Evolutionary conservation across 2,113 vertebrate species (phyloP), one percentile per base, ranked within the genome.

Genomic region (Peromyscus maniculatus): DNA sequence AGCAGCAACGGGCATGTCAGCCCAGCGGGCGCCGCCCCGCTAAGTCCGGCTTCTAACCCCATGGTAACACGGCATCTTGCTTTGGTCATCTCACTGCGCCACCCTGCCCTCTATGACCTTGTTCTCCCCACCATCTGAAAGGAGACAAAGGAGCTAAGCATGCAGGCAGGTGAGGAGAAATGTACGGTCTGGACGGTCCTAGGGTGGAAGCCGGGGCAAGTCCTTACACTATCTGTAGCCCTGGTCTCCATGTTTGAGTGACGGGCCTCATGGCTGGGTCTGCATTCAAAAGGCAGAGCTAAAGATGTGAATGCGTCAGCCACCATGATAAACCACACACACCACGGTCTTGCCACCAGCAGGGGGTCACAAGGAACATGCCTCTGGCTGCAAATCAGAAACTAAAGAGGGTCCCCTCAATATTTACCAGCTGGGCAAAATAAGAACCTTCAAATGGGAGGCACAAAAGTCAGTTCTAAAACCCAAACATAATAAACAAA

Each of bases 401-500:
- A 84, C 55, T 21, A 49, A 91, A 64, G 26, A 17, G 24, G 3
- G 1, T 31, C 31, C 31, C 24, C 69, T 74, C 90, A 88, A 57
- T 87, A 84, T 52, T 78, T 39, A 91, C 79, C 57, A 77, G 46
- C 67, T 64, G 12, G 16, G 57, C 67, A 74, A 91, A 96, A 80
- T 36, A 69, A 67, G 66, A 82, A 64, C 64, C 13, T 67, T 66
- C 31, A 52, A 87, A 59, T 43, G 4, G 67, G 71, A 95, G 69
- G 66, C 66, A 43, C 28, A 66, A 72, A 90, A 91, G 52, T 31
- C n/a, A 89, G 92, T 46, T 89, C 86, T 97, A 77, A 57, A 89
- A 55, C 22, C 66, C 46, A 87, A 52, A n/a, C 13, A 55, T 71
- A 52, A 87, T 22, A 67, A 84, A 36, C 64, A 49, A 87, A 49